Conservation (phyloP, 2,797 vertebrate genomes). For the Falco naumanni region DNA sequence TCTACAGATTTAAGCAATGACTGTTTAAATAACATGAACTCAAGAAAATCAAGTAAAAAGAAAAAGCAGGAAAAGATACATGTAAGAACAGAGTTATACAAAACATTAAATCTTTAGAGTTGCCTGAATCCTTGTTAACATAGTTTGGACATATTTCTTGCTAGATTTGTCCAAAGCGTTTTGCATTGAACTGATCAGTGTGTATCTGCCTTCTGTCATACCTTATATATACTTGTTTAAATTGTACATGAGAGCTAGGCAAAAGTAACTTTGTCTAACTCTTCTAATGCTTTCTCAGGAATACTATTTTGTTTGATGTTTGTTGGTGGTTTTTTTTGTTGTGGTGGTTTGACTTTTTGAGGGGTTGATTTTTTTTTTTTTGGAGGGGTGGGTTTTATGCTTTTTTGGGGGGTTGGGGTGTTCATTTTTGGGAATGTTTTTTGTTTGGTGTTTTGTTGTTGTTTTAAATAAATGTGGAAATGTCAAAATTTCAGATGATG, state of each 20-base stretch:
- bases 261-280: neutral
- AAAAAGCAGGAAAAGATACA: neutral
- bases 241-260: neutral
- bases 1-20: neutral
- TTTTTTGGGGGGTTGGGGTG: accelerated
- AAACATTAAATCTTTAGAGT: neutral
- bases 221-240: neutral
- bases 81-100: neutral
- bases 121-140: neutral
- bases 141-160: neutral
- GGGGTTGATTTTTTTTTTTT: too few species aligned
- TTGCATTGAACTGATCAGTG: neutral
- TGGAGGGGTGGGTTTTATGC: neutral
- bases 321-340: accelerated
- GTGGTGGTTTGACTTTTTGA: neutral
- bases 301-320: neutral
- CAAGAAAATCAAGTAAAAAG: neutral
- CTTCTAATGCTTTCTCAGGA: neutral
- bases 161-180: neutral
- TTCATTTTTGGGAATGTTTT: neutral
- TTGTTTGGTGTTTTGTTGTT: neutral
- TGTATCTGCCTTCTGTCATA: neutral
- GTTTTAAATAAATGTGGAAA: neutral
- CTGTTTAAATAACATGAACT: neutral
- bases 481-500: neutral